Evolutionary conservation across 1,140 invertebrate genomes (phyloP), one percentile per base, ranked within the genome.

Genomic region (Temnothorax curvispinosus): DNA sequence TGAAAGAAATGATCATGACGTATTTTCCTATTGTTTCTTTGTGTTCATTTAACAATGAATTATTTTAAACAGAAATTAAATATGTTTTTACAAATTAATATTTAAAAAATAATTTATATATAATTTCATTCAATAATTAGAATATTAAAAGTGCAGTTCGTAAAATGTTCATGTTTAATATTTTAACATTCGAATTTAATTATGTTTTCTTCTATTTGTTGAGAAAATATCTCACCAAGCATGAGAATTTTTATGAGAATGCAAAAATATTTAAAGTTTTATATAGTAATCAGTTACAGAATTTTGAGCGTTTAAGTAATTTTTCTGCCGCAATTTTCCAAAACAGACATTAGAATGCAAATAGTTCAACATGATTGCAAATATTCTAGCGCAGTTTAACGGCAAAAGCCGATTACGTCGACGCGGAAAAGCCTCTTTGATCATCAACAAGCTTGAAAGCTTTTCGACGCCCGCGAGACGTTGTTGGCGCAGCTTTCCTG

Each of bases 401-500:
- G 18, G 13, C 41, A 3, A 82, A 82, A 72, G 9, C 38, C 13
- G 32, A 80, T 80, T 78, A 65, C 65, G 41, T 0, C 11, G 18
- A 27, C 21, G 11, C 21, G 27, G 35, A 15, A 18, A 32, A 38
- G 9, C 13, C 11, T 74, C 38, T n/a, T 54, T 38, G 47, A 64
- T 64, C 27, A 54, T 54, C 18, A 54, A 54, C 44, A 9, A 44
- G 47, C 27, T 47, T 35, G 52, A 21, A 27, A 64, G 54, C 32
- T 56, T 84, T 60, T 75, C 13, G 9, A 81, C 32, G 35, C 54
- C 9, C 60, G 76, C 60, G 76, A 38, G 47, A 65, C 64, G 60
- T 64, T 52, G 77, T 69, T 18, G 64, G 78, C 35, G 32, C 13
- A 54, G 21, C 38, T 41, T 15, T 32, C 15, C 41, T 52, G n/a